Conservation (phyloP, 2,888 invertebrate genomes). For the Drosophila cracens region DNA sequence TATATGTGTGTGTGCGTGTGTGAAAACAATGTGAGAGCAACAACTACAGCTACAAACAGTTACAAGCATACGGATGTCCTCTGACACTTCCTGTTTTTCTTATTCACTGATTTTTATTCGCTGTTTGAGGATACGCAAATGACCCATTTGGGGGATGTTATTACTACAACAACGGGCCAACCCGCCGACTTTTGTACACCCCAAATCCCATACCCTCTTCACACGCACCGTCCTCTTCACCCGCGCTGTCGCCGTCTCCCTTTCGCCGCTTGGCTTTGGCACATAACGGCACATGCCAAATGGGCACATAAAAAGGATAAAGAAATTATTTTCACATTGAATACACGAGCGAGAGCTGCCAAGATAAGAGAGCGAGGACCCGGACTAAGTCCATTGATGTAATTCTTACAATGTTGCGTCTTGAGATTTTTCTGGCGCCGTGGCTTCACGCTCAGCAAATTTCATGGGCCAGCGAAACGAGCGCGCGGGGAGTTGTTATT, state of each 20-base stretch:
- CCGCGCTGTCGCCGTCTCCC: constrained; percentile 2
- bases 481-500: constrained; percentile 58
- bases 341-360: constrained; percentile 65
- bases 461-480: constrained; percentile 47
- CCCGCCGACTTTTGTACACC: constrained; percentile 52
- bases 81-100: constrained; percentile 83
- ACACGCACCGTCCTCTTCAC: not conserved
- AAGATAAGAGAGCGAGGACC: constrained; percentile 51
- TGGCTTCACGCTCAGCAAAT: constrained; percentile 45
- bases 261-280: constrained; percentile 56
- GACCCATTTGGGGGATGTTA: constrained; percentile 85
- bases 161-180: constrained; percentile 71
- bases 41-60: constrained; percentile 30
- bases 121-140: constrained; percentile 85
- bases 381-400: constrained; percentile 66
- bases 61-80: constrained; percentile 82
- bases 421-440: constrained; percentile 54
- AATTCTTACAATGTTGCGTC: constrained; percentile 73
- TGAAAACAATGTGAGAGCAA: constrained; percentile 48
- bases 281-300: constrained; percentile 83
- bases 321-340: constrained; percentile 84
- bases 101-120: constrained; percentile 85
- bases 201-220: not conserved
- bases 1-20: not conserved
- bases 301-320: constrained; percentile 84